Evolutionary conservation across 2,888 invertebrate species (phyloP).

Genomic region (Corythucha ciliata): DNA sequence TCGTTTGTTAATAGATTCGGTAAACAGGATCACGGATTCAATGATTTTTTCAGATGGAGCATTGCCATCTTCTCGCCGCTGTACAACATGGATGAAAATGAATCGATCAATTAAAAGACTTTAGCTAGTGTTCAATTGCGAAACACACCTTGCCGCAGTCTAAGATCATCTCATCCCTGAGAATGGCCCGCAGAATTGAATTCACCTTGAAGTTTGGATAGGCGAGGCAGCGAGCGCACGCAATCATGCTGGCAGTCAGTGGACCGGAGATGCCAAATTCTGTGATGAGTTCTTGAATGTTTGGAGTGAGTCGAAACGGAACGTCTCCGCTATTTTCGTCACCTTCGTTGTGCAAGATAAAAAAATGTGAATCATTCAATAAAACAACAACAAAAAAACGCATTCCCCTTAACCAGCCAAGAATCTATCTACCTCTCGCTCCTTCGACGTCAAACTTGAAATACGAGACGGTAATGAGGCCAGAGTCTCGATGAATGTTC

Average conservation of each 20-base stretch:
- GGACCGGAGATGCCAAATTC: slow-evolving; percentile 79
- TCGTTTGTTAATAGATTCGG: slow-evolving; percentile 71
- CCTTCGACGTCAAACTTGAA: slow-evolving; percentile 95
- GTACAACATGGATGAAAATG: too few relatives aligned
- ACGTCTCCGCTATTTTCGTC: slow-evolving; percentile 86
- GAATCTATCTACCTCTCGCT: slow-evolving; percentile 55
- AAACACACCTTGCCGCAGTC: slow-evolving; percentile 48
- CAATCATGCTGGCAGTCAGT: slow-evolving; percentile 83
- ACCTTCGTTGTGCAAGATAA: slow-evolving; percentile 52
- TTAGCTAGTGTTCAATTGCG: neutral
- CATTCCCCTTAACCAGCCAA: neutral
- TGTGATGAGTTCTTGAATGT: slow-evolving; percentile 83
- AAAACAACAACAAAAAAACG: neutral
- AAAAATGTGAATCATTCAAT: neutral
- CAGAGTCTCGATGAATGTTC: slow-evolving; percentile 96
- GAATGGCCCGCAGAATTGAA: slow-evolving; percentile 79
- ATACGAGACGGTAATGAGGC: slow-evolving; percentile 86
- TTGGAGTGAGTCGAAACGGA: slow-evolving; percentile 91
- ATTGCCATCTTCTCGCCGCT: slow-evolving; percentile 58
- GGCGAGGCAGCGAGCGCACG: slow-evolving; percentile 82
- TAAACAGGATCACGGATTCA: slow-evolving; percentile 81
- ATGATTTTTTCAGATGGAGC: slow-evolving; percentile 81
- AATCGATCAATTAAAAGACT: too few relatives aligned
- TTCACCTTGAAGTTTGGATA: slow-evolving; percentile 89
- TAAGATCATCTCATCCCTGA: slow-evolving; percentile 83